Evolutionary conservation across 2,888 invertebrate genomes (phyloP).

Genomic region (Pyrrhia umbra): DNA sequence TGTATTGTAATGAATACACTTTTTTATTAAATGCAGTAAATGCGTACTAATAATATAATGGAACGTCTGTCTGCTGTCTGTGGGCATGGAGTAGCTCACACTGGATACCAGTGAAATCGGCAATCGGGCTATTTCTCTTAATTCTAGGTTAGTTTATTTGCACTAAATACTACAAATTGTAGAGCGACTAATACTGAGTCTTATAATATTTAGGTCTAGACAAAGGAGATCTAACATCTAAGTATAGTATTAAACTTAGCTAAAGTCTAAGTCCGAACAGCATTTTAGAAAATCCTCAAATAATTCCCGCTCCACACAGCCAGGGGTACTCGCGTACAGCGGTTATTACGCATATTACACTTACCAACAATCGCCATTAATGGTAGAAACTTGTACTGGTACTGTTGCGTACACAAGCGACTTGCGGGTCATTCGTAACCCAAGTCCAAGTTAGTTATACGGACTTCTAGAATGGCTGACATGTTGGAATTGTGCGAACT

Average conservation of each 20-base stretch:
- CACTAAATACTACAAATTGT: background rate
- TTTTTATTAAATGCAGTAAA: too few relatives aligned
- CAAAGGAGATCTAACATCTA: background rate
- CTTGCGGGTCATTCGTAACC: constrained; percentile 79
- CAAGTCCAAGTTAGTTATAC: constrained; percentile 54
- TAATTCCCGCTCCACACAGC: constrained; percentile 38
- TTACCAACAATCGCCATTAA: constrained; percentile 86
- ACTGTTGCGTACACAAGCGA: constrained; percentile 81
- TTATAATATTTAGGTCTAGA: background rate
- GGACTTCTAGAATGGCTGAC: constrained; percentile 30
- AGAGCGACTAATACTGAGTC: background rate
- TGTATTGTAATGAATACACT: too few relatives aligned
- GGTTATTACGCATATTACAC: constrained; percentile 87
- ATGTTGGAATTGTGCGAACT: constrained; percentile 41
- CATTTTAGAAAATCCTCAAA: constrained; percentile 51
- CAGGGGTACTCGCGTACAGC: constrained; percentile 46
- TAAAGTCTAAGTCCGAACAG: constrained; percentile 10
- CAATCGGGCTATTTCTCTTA: too few relatives aligned
- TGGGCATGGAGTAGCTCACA: too few relatives aligned
- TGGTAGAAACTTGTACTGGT: constrained; percentile 80
- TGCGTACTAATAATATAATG: too few relatives aligned
- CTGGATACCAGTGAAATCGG: too few relatives aligned
- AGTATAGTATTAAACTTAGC: background rate
- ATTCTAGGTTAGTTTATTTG: too few relatives aligned
- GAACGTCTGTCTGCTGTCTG: too few relatives aligned